Evolutionary conservation across 2,888 invertebrate species (phyloP).

Genomic region (Cyrtodaria siliqua): DNA sequence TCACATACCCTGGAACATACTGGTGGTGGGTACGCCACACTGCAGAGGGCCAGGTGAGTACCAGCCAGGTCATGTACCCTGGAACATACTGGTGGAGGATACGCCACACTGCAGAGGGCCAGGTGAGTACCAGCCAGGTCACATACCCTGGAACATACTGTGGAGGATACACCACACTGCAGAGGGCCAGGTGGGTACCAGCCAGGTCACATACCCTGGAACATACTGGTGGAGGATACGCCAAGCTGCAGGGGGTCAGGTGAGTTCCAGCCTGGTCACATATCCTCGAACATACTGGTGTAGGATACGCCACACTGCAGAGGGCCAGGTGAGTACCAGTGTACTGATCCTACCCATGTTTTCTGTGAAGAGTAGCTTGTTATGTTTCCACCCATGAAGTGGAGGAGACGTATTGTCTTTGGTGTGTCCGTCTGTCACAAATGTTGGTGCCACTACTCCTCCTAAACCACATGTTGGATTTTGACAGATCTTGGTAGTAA

Average conservation of each 20-base stretch:
- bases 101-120: conserved; percentile 56
- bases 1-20: conserved; percentile 32
- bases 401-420: too few species aligned
- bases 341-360: too few species aligned
- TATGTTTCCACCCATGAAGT: too few species aligned
- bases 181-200: conserved; percentile 46
- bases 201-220: conserved; percentile 35
- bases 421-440: too few species aligned
- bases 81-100: conserved; percentile 52
- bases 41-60: conserved; percentile 45
- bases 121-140: conserved; percentile 39
- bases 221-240: conserved; percentile 55
- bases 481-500: too few species aligned
- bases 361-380: too few species aligned
- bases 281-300: conserved; percentile 43
- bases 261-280: conserved; percentile 26
- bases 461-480: too few species aligned
- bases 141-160: conserved; percentile 38
- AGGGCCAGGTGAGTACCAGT: too few species aligned
- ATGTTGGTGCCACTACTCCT: too few species aligned
- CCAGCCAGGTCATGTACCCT: conserved; percentile 26
- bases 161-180: conserved; percentile 60
- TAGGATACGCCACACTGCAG: conserved; percentile 60
- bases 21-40: conserved; percentile 56
- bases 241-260: conserved; percentile 54